Percentiles rank a stretch among this genome's conserved stretches.
Conservation (phyloP, 2,113 vertebrate genomes). For the Tyto alba region DNA sequence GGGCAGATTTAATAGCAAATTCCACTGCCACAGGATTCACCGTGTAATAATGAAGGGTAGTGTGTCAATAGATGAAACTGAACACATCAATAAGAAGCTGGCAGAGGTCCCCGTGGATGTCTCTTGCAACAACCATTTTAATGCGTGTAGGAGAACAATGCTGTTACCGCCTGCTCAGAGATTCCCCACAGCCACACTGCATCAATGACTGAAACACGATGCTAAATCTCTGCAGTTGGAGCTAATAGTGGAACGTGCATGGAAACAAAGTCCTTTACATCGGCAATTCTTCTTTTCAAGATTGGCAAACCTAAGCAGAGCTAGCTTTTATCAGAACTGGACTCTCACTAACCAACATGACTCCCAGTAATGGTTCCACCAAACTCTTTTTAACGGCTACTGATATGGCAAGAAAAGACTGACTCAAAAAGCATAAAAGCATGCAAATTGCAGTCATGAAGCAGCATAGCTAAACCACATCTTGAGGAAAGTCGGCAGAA, state of each 20-base stretch:
- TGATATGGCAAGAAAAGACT: neutral
- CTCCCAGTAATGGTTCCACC: neutral
- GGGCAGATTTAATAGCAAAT: conserved; percentile 41
- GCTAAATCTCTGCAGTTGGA: neutral
- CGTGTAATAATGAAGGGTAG: conserved; percentile 35
- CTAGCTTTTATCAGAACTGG: neutral
- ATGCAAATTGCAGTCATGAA: neutral
- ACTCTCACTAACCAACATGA: neutral
- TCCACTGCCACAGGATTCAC: conserved; percentile 38
- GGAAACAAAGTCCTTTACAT: neutral
- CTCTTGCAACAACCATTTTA: conserved; percentile 16
- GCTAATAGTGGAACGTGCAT: neutral
- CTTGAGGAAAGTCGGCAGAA: conserved; percentile 5
- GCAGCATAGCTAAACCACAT: neutral
- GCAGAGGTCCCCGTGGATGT: conserved; percentile 24
- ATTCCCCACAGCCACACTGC: conserved; percentile 22
- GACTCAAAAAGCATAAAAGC: neutral
- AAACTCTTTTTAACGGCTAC: neutral
- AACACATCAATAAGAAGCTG: conserved; percentile 56
- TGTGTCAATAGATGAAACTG: conserved; percentile 44
- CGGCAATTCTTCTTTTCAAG: neutral
- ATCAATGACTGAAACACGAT: neutral
- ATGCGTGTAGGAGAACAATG: conserved; percentile 18
- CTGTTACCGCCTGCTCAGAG: conserved; percentile 6
- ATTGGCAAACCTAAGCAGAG: neutral